These are phyloP conservation scores for Hippotragus niger DNA, from an alignment of 2,113 vertebrate genomes.

Conservation along the genomic window DNA sequence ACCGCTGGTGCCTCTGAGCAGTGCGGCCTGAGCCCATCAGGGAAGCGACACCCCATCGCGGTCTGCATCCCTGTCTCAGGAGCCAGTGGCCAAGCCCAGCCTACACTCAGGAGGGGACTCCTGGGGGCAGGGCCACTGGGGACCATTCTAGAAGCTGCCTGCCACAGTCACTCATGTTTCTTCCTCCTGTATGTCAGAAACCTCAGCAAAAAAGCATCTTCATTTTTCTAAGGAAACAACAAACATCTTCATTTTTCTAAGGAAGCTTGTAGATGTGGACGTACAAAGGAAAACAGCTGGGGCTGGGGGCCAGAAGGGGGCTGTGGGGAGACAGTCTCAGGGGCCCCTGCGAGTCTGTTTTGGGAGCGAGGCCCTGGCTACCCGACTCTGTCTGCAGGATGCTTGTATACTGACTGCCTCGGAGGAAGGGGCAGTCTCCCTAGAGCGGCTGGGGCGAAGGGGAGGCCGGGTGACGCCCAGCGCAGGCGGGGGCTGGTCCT, in stretches of 20 bases:
- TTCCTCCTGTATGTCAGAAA: background rate
- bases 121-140: fast-evolving
- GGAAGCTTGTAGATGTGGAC: background rate
- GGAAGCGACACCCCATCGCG: fast-evolving
- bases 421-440: background rate
- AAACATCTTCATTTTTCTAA: background rate
- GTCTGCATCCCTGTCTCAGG: background rate
- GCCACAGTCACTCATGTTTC: fast-evolving
- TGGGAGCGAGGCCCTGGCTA: background rate
- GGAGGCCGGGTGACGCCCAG: background rate
- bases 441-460: fast-evolving
- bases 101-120: background rate
- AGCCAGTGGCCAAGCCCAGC: background rate
- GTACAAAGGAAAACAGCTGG: background rate
- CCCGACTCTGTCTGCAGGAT: fast-evolving
- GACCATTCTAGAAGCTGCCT: background rate
- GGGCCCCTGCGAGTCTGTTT: fast-evolving
- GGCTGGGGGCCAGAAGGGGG: background rate
- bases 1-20: fast-evolving
- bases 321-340: fast-evolving
- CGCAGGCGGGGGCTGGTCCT: fast-evolving
- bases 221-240: background rate
- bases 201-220: background rate
- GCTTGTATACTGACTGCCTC: fast-evolving
- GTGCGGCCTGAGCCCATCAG: background rate